These are phyloP conservation scores for Chionomys nivalis DNA, from an alignment of 2,113 vertebrate species.

Conservation along the genomic window DNA sequence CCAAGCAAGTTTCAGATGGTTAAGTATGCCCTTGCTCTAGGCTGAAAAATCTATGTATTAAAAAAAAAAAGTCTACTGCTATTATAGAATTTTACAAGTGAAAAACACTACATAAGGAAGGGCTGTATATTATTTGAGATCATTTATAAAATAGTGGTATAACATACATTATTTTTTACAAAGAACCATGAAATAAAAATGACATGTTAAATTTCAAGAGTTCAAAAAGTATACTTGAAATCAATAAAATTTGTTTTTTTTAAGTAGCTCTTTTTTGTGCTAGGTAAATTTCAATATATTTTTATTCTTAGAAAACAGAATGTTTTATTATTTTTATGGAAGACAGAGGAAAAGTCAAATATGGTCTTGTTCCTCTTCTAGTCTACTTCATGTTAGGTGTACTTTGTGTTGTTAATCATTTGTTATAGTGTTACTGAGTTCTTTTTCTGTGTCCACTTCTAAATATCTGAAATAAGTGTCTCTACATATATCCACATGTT, in stretches of 20 bases:
- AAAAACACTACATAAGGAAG: not conserved
- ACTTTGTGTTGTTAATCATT: not conserved
- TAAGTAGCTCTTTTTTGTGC: not conserved
- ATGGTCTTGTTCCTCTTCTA: not conserved
- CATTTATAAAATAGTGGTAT: not conserved
- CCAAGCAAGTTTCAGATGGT: not conserved
- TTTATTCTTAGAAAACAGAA: not conserved
- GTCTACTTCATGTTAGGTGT: not conserved
- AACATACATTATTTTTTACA: not conserved
- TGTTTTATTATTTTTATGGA: not conserved
- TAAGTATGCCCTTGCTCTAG: not conserved
- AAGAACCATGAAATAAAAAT: not conserved
- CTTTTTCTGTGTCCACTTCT: not conserved
- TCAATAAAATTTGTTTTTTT: not conserved
- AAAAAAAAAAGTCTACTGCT: not conserved
- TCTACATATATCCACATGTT: not conserved
- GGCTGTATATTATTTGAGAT: not conserved
- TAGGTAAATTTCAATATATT: not conserved
- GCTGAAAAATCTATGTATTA: not conserved
- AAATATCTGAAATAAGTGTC: not conserved
- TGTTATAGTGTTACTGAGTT: not conserved
- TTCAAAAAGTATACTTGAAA: not conserved
- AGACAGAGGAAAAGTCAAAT: not conserved
- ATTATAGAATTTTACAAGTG: not conserved
- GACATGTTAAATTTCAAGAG: not conserved